Conservation (phyloP, 2,888 invertebrate species). For the Aelia acuminata region DNA sequence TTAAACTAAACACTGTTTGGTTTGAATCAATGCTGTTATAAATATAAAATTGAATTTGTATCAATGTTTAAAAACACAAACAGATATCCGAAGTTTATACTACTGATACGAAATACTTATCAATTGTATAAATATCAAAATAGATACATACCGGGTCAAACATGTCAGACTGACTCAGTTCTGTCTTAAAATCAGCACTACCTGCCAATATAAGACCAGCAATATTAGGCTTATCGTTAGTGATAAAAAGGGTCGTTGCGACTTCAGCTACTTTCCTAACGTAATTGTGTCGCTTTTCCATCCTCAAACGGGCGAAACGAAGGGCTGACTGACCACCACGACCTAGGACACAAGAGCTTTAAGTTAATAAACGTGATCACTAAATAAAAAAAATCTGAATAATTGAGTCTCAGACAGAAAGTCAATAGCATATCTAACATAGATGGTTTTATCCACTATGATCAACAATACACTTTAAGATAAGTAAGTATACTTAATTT, state of each 20-base stretch:
- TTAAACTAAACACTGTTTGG: too few species aligned
- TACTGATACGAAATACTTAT: too few species aligned
- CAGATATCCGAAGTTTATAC: too few species aligned
- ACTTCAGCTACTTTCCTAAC: conserved; percentile 98
- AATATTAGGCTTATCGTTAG: conserved; percentile 97
- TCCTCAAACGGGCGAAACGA: conserved; percentile 98
- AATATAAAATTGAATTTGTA: too few species aligned
- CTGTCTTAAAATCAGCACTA: conserved; percentile 99
- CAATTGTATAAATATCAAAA: neutral
- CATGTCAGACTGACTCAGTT: conserved; percentile 99
- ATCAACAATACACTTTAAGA: neutral
- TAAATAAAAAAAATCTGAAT: too few species aligned
- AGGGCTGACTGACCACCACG: conserved; percentile 99
- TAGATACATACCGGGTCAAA: conserved; percentile 92
- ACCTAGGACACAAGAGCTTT: conserved; percentile 69
- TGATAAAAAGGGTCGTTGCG: conserved; percentile 96
- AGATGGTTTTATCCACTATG: neutral
- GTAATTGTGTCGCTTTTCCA: conserved; percentile 99
- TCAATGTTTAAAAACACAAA: too few species aligned
- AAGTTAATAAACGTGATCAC: neutral
- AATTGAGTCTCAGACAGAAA: neutral
- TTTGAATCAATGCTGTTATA: too few species aligned
- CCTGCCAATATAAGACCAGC: conserved; percentile 98
- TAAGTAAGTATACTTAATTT: too few species aligned
- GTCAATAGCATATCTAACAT: neutral